Evolutionary conservation across 2,113 vertebrate species (phyloP), one percentile per base, ranked within the genome.

Genomic region (Melierax canorus): DNA sequence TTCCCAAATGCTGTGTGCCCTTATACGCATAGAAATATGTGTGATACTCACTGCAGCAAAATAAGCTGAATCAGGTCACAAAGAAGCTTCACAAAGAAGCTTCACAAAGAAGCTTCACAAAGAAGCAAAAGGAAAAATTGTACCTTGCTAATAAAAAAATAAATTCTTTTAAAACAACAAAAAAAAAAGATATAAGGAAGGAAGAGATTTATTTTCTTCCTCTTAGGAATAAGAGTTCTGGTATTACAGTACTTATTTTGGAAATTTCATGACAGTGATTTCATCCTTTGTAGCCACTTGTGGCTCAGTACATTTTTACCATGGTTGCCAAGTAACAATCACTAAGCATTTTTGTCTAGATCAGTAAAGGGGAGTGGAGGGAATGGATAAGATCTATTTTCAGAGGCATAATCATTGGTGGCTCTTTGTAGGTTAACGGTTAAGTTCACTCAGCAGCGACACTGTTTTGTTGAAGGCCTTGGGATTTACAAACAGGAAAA

Each of bases 321-420:
- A 4, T 86, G 89, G 95, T 97, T 97, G 95, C 96, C 95, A 97
- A 94, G 96, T 97, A 97, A 97, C 95, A 82, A 96, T 96, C 94
- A 91, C 96, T 96, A 95, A 94, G 93, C 84, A 85, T 96, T 96
- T 96, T 71, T 91, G 84, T 89, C 95, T 92, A 64, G 94, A 96
- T 94, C 95, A 76, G 94, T 87, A 91, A 90, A 91, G 77, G 67
- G 56, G 15, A 97, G 91, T 81, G 80, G 51, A 94, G 62, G 55
- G 81, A 94, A 96, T 79, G 84, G 92, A 64, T 95, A 66, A 95
- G 95, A 94, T 94, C 96, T 97, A 87, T 97, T 97, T 97, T 96
- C 94, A 96, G 95, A 93, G 81, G 12, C 75, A 4, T 64, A 74
- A 96, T 95, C 85, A 78, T 91, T 3, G 0, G 60, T 71, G 74